Conservation (phyloP, 2,797 vertebrate genomes). For the Cephalopachus bancanus region DNA sequence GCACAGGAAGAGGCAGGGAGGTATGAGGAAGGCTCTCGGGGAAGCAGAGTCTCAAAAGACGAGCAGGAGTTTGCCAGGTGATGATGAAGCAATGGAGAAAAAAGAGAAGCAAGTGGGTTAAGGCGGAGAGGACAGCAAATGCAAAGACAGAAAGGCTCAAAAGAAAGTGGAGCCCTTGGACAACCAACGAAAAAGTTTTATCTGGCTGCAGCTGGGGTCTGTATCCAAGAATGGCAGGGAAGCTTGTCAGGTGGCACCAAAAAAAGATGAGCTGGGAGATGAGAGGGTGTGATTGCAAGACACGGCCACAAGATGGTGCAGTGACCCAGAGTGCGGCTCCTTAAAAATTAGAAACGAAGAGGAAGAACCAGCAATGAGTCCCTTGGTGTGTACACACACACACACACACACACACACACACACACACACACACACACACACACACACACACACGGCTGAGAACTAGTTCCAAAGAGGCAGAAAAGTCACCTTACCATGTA, state of each 20-base stretch:
- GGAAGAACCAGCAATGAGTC: no score
- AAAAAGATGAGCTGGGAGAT: neutral
- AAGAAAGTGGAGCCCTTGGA: neutral
- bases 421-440: no score
- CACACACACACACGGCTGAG: neutral
- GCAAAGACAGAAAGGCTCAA: neutral
- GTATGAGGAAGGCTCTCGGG: neutral
- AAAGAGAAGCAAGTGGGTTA: neutral
- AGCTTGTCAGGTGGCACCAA: neutral
- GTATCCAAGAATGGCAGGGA: neutral
- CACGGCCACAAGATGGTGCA: constrained; percentile 41
- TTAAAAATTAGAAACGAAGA: neutral
- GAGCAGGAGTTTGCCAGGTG: neutral
- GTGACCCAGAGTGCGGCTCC: neutral
- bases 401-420: no score
- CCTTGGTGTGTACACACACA: no score
- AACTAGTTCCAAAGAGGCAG: neutral
- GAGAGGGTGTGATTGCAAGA: constrained; percentile 3
- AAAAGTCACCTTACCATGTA: constrained; percentile 92
- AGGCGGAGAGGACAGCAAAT: neutral
- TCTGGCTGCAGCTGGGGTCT: neutral
- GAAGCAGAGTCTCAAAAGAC: neutral
- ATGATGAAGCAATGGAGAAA: neutral
- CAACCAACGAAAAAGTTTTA: neutral
- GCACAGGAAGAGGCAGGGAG: neutral